Evolutionary conservation across 2,797 vertebrate species (phyloP), one percentile per base, ranked within the genome.

Genomic region (Bradypodion ventrale): DNA sequence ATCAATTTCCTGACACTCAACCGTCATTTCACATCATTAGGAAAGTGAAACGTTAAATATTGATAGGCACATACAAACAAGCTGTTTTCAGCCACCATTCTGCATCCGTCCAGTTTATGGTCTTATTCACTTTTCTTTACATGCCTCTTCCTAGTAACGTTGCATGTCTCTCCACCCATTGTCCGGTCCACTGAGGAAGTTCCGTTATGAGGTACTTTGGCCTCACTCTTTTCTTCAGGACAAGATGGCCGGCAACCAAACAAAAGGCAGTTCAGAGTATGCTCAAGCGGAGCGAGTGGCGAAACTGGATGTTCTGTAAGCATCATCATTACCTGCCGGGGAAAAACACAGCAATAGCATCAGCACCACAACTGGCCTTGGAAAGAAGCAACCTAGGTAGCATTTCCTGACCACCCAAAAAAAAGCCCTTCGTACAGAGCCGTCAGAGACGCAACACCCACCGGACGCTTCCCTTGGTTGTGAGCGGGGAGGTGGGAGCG

Each of bases 291-390:
- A 68, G 96, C 95, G 72, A 99, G 96, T 1, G 97, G 96, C 78
- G 96, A 96, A 65, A 93, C 1, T 21, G 96, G 87, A 16, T 95
- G 95, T 85, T 95, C 94, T 8, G 96, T 97, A 90, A 98, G 88
- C 96, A 98, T 98, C 97, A 98, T 98, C 89, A 95, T 95, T n/a
- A 96, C 90, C 98, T 97, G 87, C 0, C n/a, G n/a, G 0, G 89
- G 75, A 91, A 94, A n/a, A 90, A 74, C 90, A 75, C 69, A 83
- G 74, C 83, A 52, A 70, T 82, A 69, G 59, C 16, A 68, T 85
- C 42, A 72, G 63, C 65, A 72, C 40, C 78, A 56, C 83, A 82
- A 29, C 75, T 4, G 0, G 0, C 52, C 63, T 7, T 52, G 56
- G 8, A 25, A 2, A 40, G 23, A 78, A 62, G 12, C 56, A 79